These are phyloP conservation scores for Acromyrmex echinatior DNA, from an alignment of 1,140 invertebrate species.

Conservation along the genomic window DNA sequence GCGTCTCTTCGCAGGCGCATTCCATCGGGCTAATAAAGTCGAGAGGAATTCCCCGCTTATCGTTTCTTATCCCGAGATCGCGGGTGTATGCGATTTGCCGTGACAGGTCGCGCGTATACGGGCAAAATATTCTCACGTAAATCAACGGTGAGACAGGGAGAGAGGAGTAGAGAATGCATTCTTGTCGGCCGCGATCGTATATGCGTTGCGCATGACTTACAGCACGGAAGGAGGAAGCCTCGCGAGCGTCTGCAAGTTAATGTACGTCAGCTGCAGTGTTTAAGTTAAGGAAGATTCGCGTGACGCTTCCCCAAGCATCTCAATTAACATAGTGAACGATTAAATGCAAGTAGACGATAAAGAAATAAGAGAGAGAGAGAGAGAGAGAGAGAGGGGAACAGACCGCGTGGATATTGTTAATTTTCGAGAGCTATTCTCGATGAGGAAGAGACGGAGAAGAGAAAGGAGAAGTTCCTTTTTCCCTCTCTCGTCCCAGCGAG, in stretches of 20 bases:
- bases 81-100: slow-evolving; percentile 8
- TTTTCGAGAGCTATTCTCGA: not conserved
- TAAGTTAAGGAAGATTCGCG: slow-evolving; percentile 19
- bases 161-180: slow-evolving; percentile 2
- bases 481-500: not conserved
- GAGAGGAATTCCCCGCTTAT: slow-evolving; percentile 19
- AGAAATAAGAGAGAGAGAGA: not conserved
- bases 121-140: slow-evolving; percentile 28
- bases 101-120: not conserved
- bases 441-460: not conserved
- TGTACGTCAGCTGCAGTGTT: slow-evolving; percentile 29
- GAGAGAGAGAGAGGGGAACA: not conserved
- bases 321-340: slow-evolving; percentile 22
- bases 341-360: not conserved
- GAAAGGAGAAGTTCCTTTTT: not conserved
- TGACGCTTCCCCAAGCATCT: slow-evolving; percentile 23
- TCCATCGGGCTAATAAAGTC: slow-evolving; percentile 24
- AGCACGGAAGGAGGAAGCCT: slow-evolving; percentile 28
- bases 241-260: slow-evolving; percentile 15
- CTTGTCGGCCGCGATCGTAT: slow-evolving; percentile 3
- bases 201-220: slow-evolving; percentile 1
- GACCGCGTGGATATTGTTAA: not conserved
- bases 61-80: not conserved
- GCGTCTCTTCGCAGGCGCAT: slow-evolving; percentile 14
- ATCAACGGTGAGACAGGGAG: not conserved